Percentiles rank a stretch among this genome's conserved stretches.
phyloP scores from a whole-genome alignment of 2,113 vertebrate genomes.

The Actenoides hombroni region DNA sequence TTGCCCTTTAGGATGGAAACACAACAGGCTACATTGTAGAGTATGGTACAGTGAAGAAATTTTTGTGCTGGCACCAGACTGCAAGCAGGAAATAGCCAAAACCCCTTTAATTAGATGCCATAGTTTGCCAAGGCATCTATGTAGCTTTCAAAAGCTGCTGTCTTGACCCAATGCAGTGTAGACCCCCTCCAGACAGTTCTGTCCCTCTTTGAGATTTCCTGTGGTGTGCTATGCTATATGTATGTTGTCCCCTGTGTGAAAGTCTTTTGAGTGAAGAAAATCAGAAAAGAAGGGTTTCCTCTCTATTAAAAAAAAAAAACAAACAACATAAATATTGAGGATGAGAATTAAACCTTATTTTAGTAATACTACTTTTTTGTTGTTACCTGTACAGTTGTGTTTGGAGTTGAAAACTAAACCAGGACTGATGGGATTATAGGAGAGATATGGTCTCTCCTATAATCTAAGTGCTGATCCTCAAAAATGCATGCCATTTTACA shows the following conservation, averaged over 20 bases:
- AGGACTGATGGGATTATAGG: neutral
- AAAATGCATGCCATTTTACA: neutral
- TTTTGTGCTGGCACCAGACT: neutral
- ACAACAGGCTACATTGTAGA: neutral
- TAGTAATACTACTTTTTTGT: neutral
- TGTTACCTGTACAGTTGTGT: neutral
- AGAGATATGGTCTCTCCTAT: neutral
- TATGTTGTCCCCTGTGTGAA: rapidly evolving
- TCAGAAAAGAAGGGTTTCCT: neutral
- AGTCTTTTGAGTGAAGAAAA: neutral
- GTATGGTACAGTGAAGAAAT: neutral
- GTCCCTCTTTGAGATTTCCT: neutral
- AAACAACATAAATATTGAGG: too few species aligned
- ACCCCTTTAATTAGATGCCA: neutral
- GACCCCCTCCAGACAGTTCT: neutral
- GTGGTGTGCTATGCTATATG: neutral
- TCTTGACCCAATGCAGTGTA: neutral
- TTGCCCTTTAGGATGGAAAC: neutral
- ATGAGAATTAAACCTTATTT: neutral
- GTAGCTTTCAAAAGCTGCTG: neutral
- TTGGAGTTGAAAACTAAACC: neutral
- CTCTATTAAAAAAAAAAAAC: neutral
- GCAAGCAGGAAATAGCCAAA: neutral
- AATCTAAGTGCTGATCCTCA: neutral
- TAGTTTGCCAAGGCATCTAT: neutral